Base-by-base conservation (phyloP, 2,888 invertebrate species). In the Netelia inedita region DNA sequence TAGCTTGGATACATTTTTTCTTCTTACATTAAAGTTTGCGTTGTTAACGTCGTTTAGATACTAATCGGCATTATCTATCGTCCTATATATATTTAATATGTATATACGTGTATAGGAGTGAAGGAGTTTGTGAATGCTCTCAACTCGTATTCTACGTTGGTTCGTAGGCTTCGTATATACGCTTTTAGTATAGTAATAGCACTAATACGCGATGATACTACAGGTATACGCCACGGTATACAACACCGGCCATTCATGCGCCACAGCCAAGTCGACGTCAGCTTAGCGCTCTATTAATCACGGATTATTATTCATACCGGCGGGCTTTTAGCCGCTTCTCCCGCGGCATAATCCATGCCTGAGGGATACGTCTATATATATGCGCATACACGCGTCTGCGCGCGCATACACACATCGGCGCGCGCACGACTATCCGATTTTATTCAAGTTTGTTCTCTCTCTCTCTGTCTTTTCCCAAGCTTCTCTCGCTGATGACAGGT, bases 231-330 rank as follows among this genome's bases (percentile, higher is more conserved):
- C 57, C 9, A 6, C 71, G 50, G 63, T 61, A 28, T 28, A 50
- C 28, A 61, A 63, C 57, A 79, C 50, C 71, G 79, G 86, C 89
- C 91, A 91, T 91, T 90, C 91, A 90, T 90, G 90, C 87, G 68
- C 85, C 83, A 86, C 88, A 80, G 79, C 79, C 79, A 89, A 90
- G 87, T 89, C 88, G 89, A 89, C 88, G 89, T 88, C 89, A 88
- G 91, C 91, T 91, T 90, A 90, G 91, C 91, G 90, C 90, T 91
- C 91, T 91, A 91, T 92, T 92, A 92, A 92, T 91, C 92, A 91
- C 87, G 88, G 91, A 92, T 91, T 91, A 92, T 92, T 92, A 91
- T 92, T 91, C 91, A 91, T 91, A 89, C 88, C 80, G 69, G 86
- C 84, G 88, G 86, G 89, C 88, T 88, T 89, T 89, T 88, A 89